These are phyloP conservation scores for Leptinotarsa undecemlineata DNA, from an alignment of 1,140 invertebrate genomes.

Conservation along the genomic window DNA sequence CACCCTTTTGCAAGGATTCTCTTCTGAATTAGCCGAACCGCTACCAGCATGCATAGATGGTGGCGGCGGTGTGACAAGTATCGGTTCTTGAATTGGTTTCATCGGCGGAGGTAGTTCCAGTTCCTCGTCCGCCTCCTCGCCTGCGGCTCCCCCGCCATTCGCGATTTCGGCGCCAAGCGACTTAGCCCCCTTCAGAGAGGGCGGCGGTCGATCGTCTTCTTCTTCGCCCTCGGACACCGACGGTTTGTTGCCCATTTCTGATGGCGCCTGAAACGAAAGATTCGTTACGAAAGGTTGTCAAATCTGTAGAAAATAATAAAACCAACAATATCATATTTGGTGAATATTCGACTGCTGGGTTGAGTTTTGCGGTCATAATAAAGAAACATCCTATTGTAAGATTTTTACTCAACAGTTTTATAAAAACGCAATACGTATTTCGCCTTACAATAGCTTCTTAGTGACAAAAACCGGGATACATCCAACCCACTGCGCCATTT, in stretches of 20 bases:
- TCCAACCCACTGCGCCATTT: no score
- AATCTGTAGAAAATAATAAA: no score
- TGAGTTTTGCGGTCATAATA: no score
- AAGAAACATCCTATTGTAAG: no score
- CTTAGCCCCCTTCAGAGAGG: constrained; percentile 43
- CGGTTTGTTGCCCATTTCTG: constrained; percentile 55
- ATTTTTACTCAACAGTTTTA: no score
- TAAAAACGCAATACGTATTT: no score
- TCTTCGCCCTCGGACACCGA: constrained; percentile 57
- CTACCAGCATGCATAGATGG: constrained; percentile 53
- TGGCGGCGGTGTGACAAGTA: constrained; percentile 59
- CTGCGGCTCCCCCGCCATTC: constrained; percentile 53
- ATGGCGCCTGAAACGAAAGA: background rate
- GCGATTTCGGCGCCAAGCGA: constrained; percentile 51
- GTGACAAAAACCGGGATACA: no score
- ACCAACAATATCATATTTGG: no score
- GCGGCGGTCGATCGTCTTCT: constrained; percentile 43
- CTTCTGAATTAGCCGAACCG: constrained; percentile 60
- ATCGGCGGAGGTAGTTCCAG: constrained; percentile 92
- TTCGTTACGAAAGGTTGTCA: no score
- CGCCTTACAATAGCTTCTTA: no score
- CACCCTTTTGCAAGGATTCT: constrained; percentile 70
- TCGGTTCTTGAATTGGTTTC: constrained; percentile 87
- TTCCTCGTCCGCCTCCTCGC: constrained; percentile 60
- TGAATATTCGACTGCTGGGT: no score